Conservation (phyloP, 2,113 vertebrate genomes). For the Puma concolor region DNA sequence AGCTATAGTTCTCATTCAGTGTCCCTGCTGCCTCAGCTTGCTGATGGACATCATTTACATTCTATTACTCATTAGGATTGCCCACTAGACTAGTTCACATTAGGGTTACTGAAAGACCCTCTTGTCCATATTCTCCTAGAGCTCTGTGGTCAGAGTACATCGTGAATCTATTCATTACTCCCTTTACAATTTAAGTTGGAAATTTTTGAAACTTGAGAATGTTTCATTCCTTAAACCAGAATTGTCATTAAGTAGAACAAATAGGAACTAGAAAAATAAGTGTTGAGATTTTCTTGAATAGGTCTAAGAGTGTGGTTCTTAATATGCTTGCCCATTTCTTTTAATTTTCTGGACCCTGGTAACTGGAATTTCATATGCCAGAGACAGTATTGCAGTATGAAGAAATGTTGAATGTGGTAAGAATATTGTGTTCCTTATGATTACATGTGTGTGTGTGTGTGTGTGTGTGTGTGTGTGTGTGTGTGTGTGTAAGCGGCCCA, state of each 20-base stretch:
- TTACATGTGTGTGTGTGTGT: too few relatives aligned
- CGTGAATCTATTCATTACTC: not conserved
- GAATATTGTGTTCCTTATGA: too few relatives aligned
- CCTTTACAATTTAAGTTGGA: not conserved
- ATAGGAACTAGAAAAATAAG: not conserved
- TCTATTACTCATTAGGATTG: not conserved
- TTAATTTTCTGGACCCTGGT: not conserved
- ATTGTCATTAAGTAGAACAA: not conserved
- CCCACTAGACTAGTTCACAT: not conserved
- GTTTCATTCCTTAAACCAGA: not conserved
- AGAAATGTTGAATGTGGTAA: not conserved
- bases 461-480: too few relatives aligned
- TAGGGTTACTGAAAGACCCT: not conserved
- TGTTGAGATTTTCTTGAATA: not conserved
- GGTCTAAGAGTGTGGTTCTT: not conserved
- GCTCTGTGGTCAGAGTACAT: not conserved
- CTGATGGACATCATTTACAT: not conserved
- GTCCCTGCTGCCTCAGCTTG: not conserved
- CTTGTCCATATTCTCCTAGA: not conserved
- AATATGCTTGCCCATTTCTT: slow-evolving; percentile 17
- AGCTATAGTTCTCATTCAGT: not conserved
- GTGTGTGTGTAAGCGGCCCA: not conserved
- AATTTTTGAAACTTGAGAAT: slow-evolving; percentile 28
- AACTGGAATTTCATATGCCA: not conserved
- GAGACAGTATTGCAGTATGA: slow-evolving; percentile 4